These are phyloP conservation scores for Drosophila ironensis DNA, from an alignment of 1,140 invertebrate species.

Conservation along the genomic window DNA sequence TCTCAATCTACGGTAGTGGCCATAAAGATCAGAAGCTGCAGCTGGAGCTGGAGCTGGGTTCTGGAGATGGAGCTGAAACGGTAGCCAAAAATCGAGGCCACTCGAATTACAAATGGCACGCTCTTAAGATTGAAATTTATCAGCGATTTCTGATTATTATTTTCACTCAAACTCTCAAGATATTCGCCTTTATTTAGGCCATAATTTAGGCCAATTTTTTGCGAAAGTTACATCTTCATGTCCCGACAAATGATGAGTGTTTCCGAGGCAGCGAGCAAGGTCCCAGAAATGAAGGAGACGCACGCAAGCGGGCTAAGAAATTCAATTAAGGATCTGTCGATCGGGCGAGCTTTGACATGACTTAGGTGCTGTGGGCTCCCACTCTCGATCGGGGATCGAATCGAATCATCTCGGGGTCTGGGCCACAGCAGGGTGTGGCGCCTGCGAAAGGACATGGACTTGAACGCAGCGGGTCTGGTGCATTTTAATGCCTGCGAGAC, in stretches of 20 bases:
- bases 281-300: slow-evolving; percentile 12
- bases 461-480: slow-evolving; percentile 63
- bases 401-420: slow-evolving; percentile 16
- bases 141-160: neutral
- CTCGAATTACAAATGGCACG: slow-evolving; percentile 50
- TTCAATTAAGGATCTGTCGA: slow-evolving; percentile 70
- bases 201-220: slow-evolving; percentile 5
- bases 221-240: slow-evolving; percentile 29
- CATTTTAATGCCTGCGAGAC: slow-evolving; percentile 65
- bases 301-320: slow-evolving; percentile 43
- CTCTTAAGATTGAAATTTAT: slow-evolving; percentile 3
- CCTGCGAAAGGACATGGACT: slow-evolving; percentile 43
- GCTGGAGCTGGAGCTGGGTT: too few species aligned
- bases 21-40: slow-evolving; percentile 30
- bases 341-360: slow-evolving; percentile 53
- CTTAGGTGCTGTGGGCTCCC: slow-evolving; percentile 58
- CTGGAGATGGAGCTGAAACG: slow-evolving; percentile 27
- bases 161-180: neutral
- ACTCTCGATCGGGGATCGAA: slow-evolving; percentile 19
- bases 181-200: neutral
- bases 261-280: neutral
- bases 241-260: slow-evolving; percentile 1
- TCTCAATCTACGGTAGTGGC: slow-evolving; percentile 4
- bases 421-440: slow-evolving; percentile 71
- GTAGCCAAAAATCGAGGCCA: slow-evolving; percentile 37